Conservation (phyloP, 2,113 vertebrate species). For the Brachyhypopomus gauderio region DNA sequence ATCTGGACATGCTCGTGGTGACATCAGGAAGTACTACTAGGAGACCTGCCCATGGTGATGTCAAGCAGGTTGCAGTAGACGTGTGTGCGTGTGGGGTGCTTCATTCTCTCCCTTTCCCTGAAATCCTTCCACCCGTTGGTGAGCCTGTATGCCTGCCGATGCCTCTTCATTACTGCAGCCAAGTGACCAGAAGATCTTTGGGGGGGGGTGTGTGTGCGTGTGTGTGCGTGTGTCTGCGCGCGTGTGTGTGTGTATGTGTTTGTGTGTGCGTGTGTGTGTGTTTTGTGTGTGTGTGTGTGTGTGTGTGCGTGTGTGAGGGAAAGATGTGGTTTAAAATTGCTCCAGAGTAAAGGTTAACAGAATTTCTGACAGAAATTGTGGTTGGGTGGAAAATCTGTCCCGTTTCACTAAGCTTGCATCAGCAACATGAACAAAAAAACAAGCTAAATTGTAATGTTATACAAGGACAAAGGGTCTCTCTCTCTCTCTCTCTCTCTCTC, state of each 20-base stretch:
- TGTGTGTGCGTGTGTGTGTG: neutral
- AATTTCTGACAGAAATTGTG: conserved; percentile 29
- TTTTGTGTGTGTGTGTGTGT: too few relatives aligned
- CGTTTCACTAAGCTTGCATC: conserved; percentile 35
- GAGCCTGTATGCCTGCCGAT: neutral
- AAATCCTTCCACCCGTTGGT: too few relatives aligned
- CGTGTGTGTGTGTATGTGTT: too few relatives aligned
- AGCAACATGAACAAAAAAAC: neutral
- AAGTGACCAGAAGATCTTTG: neutral
- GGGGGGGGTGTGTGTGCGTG: neutral
- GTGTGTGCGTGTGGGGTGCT: too few relatives aligned
- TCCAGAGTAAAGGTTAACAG: neutral
- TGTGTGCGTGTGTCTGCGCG: conserved; percentile 11
- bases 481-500: conserved; percentile 2
- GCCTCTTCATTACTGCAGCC: neutral
- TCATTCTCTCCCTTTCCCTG: too few relatives aligned
- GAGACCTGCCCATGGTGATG: neutral
- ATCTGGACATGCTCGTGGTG: too few relatives aligned
- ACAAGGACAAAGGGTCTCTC: neutral
- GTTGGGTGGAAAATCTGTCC: conserved; percentile 18
- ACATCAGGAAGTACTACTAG: too few relatives aligned
- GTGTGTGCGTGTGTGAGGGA: neutral
- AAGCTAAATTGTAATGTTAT: conserved; percentile 3
- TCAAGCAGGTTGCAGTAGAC: neutral
- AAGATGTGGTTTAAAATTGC: neutral